Conservation (phyloP, 2,888 invertebrate genomes). For the Dicyrtoma fusca region DNA sequence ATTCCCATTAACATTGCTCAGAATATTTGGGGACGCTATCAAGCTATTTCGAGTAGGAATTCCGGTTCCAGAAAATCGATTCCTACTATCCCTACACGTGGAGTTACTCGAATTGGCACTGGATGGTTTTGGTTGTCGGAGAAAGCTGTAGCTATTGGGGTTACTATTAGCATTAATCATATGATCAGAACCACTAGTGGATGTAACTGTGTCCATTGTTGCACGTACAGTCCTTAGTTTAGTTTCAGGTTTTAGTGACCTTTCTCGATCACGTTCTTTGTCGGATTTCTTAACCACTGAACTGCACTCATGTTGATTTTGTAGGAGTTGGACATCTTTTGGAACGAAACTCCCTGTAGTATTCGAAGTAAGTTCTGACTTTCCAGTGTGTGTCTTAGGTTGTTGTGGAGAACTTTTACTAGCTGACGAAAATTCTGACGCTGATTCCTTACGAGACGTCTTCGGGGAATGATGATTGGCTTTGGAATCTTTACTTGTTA, state of each 20-base stretch:
- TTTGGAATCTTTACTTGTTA: conserved; percentile 46
- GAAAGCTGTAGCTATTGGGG: conserved; percentile 41
- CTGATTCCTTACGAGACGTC: conserved; percentile 38
- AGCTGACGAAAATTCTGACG: conserved; percentile 4
- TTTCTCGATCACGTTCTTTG: conserved; percentile 31
- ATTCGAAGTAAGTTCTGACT: conserved; percentile 15
- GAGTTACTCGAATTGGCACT: conserved; percentile 27
- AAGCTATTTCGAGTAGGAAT: conserved; percentile 55
- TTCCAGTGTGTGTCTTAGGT: conserved; percentile 33
- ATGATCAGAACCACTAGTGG: background rate
- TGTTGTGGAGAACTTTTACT: conserved; percentile 23
- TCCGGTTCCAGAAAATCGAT: conserved; percentile 52
- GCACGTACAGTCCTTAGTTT: conserved; percentile 29
- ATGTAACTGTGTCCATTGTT: conserved; percentile 14
- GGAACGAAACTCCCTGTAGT: background rate
- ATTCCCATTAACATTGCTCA: conserved; percentile 35
- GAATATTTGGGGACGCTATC: conserved; percentile 30
- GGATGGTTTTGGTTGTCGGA: conserved; percentile 48
- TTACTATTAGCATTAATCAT: conserved; percentile 1
- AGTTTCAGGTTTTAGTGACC: conserved; percentile 34
- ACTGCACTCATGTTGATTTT: conserved; percentile 13
- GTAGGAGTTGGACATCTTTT: conserved; percentile 3
- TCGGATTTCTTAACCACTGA: conserved; percentile 16
- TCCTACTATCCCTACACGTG: conserved; percentile 41
- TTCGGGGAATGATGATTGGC: conserved; percentile 39